Evolutionary conservation across 2,888 invertebrate genomes (phyloP).

Genomic region (Platycheirus rosarum): DNA sequence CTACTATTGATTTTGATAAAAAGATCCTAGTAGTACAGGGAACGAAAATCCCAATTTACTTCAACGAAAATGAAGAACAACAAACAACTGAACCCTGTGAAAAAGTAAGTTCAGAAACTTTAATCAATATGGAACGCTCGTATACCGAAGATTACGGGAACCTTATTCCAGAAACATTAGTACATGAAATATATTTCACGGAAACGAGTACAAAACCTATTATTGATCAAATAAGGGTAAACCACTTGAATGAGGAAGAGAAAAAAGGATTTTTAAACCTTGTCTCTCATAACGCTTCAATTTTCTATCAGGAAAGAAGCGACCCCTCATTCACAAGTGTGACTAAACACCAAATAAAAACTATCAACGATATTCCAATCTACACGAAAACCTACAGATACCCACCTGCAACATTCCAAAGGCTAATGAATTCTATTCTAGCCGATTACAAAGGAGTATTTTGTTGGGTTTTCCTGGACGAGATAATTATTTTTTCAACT

Average conservation of each 20-base stretch:
- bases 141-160: conserved; percentile 6
- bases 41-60: conserved; percentile 31
- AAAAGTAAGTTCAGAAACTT: neutral
- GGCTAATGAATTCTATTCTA: neutral
- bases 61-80: conserved; percentile 40
- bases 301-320: conserved; percentile 22
- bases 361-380: conserved; percentile 29
- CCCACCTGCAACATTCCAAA: neutral
- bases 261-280: neutral
- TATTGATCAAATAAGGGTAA: neutral
- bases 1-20: conserved; percentile 20
- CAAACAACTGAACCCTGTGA: neutral
- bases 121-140: too few species aligned
- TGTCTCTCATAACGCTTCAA: neutral
- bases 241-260: conserved; percentile 23
- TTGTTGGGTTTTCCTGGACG: neutral
- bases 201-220: conserved; percentile 1
- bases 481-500: neutral
- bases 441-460: neutral
- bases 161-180: conserved; percentile 3
- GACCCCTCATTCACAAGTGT: conserved; percentile 53
- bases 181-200: conserved; percentile 10
- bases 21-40: conserved; percentile 18
- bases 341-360: conserved; percentile 51
- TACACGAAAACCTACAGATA: neutral